Evolutionary conservation across 2,113 vertebrate species (phyloP).

Genomic region (Danionella cerebrum): DNA sequence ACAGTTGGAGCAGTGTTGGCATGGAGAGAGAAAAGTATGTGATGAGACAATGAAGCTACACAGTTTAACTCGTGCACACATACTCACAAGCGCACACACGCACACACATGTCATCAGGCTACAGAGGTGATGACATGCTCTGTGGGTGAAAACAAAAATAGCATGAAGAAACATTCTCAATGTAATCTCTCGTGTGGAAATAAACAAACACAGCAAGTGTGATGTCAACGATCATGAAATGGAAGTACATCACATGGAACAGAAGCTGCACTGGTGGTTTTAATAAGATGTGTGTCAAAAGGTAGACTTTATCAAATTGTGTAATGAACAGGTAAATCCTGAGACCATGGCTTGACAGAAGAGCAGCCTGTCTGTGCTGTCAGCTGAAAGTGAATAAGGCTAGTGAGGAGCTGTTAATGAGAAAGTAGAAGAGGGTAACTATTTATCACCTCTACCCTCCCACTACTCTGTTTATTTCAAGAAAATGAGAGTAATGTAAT

Average conservation of each 20-base stretch:
- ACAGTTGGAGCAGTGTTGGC: slow-evolving; percentile 2
- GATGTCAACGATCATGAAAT: not conserved
- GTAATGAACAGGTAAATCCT: not conserved
- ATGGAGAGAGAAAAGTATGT: not conserved
- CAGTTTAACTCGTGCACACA: too few species aligned
- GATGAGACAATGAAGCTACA: not conserved
- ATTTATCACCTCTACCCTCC: not conserved
- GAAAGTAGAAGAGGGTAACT: not conserved
- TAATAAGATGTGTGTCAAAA: not conserved
- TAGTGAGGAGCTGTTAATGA: slow-evolving; percentile 12
- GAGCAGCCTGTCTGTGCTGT: not conserved
- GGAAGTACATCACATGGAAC: not conserved
- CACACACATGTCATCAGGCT: not conserved
- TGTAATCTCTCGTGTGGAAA: not conserved
- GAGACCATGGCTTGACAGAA: not conserved
- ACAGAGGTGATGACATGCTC: not conserved
- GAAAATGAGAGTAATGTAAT: not conserved
- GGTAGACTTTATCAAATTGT: not conserved
- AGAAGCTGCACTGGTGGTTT: not conserved
- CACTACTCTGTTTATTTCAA: not conserved
- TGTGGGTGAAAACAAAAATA: not conserved
- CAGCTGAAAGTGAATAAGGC: not conserved
- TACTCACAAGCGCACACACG: not conserved
- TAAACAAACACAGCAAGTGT: not conserved
- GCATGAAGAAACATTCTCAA: not conserved